These are phyloP conservation scores for Thermophis baileyi DNA, from an alignment of 2,113 vertebrate species.

Conservation along the genomic window DNA sequence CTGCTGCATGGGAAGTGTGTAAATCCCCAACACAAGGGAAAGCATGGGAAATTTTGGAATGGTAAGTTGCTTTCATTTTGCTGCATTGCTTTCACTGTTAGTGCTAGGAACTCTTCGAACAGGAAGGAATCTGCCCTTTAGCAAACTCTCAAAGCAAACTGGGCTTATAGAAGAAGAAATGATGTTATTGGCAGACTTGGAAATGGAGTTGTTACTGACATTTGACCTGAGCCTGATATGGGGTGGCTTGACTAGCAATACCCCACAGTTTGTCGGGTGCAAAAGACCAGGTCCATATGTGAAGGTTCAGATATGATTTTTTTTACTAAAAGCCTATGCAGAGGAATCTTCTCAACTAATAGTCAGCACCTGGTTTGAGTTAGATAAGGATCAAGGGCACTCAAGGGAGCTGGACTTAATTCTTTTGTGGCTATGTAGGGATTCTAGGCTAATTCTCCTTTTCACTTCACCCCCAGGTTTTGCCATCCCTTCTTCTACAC, in stretches of 20 bases:
- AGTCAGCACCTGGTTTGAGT: not conserved
- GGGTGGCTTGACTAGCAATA: not conserved
- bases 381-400: not conserved
- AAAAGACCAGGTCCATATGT: not conserved
- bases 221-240: not conserved
- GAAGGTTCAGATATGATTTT: not conserved
- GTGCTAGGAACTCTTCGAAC: not conserved
- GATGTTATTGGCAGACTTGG: not conserved
- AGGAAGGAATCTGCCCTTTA: not conserved
- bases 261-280: not conserved
- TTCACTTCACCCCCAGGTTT: not conserved
- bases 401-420: not conserved
- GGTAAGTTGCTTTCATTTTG: slow-evolving; percentile 65
- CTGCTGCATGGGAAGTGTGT: slow-evolving; percentile 70
- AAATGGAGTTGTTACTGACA: not conserved
- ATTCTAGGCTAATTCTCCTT: not conserved
- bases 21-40: slow-evolving; percentile 24
- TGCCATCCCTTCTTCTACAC: not conserved
- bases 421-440: not conserved
- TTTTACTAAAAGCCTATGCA: not conserved
- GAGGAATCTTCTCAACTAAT: not conserved
- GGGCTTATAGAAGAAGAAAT: not conserved
- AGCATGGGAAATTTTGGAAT: slow-evolving; percentile 60
- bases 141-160: not conserved
- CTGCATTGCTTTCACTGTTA: not conserved